These are phyloP conservation scores for Paracentrotus lividus DNA, from an alignment of 53 echinoderm and acorn worm genomes.

Conservation along the genomic window DNA sequence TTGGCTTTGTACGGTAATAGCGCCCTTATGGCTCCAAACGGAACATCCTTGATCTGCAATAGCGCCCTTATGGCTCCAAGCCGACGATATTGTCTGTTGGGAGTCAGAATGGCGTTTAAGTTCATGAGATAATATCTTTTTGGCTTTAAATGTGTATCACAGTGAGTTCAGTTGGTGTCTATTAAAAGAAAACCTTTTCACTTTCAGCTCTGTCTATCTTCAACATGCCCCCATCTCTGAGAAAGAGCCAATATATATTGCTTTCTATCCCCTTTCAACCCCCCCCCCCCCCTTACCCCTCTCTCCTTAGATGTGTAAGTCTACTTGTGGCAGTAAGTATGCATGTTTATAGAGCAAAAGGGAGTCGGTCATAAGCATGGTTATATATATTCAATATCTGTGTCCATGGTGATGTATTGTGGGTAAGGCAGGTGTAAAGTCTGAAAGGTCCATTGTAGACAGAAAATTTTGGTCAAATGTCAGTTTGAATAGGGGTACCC, in stretches of 20 bases:
- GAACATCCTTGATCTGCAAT: no score
- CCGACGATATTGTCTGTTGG: no score
- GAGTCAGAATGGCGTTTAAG: no score
- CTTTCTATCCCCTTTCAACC: conserved; percentile 27
- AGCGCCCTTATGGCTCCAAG: no score
- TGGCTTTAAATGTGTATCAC: no score
- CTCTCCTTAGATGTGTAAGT: conserved; percentile 38
- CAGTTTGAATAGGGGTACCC: no score
- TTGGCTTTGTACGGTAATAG: no score
- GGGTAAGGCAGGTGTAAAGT: not conserved
- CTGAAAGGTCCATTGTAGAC: no score
- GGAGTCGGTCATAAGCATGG: conserved; percentile 50
- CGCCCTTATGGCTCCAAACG: no score
- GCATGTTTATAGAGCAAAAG: conserved; percentile 37
- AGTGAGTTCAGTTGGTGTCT: not conserved
- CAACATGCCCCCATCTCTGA: conserved; percentile 42
- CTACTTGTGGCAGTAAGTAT: conserved; percentile 55
- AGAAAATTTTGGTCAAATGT: no score
- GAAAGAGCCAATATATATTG: conserved; percentile 40
- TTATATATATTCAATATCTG: conserved; percentile 22
- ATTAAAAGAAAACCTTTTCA: conserved; percentile 12
- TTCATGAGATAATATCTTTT: no score
- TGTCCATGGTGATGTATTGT: conserved; percentile 23
- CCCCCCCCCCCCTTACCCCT: conserved; percentile 29
- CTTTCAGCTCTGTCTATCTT: conserved; percentile 43